Percentiles rank a stretch among this genome's conserved stretches.
Evolutionary conservation across 2,888 invertebrate genomes (phyloP).

Genomic region (Sminthurides aquaticus): DNA sequence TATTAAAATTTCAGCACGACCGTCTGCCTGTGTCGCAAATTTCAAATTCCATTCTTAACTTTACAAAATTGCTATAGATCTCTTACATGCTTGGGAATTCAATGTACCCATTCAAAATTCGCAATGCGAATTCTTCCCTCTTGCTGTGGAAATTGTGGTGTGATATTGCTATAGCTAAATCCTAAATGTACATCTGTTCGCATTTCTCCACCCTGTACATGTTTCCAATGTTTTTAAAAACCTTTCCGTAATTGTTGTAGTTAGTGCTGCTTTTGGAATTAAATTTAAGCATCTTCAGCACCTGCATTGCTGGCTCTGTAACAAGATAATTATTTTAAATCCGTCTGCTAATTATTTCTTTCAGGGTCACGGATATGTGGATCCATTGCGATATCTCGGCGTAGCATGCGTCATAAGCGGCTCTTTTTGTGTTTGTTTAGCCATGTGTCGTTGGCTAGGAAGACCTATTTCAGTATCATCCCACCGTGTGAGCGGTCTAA

Average conservation of each 20-base stretch:
- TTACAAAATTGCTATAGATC: no score
- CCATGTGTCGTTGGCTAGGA: conserved; percentile 66
- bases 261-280: background rate
- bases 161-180: background rate
- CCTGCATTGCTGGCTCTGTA: background rate
- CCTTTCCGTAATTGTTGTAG: background rate
- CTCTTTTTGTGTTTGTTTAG: conserved; percentile 63
- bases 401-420: conserved; percentile 68
- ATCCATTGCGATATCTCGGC: conserved; percentile 61
- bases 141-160: no score
- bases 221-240: background rate
- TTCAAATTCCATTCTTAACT: no score
- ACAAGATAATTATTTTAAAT: background rate
- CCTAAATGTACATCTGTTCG: background rate
- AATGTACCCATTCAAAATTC: no score
- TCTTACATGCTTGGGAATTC: no score
- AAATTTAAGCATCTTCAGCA: no score
- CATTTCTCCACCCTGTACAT: background rate
- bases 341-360: conserved; percentile 12
- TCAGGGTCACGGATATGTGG: conserved; percentile 54
- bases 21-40: no score
- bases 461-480: conserved; percentile 41
- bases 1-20: no score
- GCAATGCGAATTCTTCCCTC: no score
- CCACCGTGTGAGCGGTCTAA: conserved; percentile 28